These are phyloP conservation scores for Guaruba guarouba DNA, from an alignment of 2,113 vertebrate genomes.

Conservation along the genomic window DNA sequence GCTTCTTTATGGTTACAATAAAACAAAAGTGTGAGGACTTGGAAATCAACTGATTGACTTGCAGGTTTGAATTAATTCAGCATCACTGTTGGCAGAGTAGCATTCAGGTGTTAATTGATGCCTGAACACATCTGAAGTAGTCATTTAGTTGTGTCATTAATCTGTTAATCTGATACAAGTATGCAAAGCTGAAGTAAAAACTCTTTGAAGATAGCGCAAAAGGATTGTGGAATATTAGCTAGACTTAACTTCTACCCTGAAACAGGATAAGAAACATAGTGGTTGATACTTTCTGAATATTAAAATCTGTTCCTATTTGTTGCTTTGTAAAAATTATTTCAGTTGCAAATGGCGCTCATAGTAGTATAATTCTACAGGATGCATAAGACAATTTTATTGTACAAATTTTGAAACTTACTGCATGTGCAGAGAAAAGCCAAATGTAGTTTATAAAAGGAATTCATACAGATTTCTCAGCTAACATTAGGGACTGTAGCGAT, in stretches of 20 bases:
- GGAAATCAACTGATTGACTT: not conserved
- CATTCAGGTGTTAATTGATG: not conserved
- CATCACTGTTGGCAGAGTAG: not conserved
- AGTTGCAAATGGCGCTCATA: not conserved
- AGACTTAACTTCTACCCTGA: not conserved
- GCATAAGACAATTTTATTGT: not conserved
- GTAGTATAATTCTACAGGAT: not conserved
- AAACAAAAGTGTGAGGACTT: not conserved
- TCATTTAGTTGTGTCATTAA: not conserved
- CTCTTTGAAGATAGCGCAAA: not conserved
- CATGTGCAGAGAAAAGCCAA: not conserved
- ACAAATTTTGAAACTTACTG: not conserved
- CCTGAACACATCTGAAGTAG: not conserved
- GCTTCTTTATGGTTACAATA: fast-evolving
- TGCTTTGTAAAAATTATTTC: not conserved
- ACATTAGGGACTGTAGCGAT: not conserved
- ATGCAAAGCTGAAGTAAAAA: not conserved
- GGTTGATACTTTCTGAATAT: not conserved
- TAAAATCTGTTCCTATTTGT: not conserved
- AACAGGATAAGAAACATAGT: not conserved
- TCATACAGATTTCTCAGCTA: not conserved
- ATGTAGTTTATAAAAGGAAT: not conserved
- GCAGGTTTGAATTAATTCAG: not conserved
- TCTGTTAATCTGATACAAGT: not conserved
- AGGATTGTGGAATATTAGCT: not conserved